These are phyloP conservation scores for Molorchus minor DNA, from an alignment of 2,888 invertebrate genomes.

Conservation along the genomic window DNA sequence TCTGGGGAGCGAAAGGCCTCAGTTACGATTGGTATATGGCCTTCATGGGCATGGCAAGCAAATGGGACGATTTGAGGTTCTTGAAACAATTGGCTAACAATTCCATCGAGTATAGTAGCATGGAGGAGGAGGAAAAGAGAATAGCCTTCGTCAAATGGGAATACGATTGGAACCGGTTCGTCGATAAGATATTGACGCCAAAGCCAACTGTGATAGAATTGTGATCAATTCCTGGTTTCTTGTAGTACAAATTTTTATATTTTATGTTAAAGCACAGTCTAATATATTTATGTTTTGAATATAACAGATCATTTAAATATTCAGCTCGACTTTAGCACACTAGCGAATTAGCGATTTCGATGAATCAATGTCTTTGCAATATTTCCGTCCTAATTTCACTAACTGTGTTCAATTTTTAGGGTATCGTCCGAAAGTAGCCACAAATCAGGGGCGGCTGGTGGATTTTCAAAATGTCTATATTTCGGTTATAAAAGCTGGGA, in stretches of 20 bases:
- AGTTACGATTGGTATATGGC: slow-evolving; percentile 83
- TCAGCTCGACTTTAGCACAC: no score
- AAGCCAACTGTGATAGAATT: not conserved
- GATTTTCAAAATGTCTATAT: no score
- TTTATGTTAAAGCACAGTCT: not conserved
- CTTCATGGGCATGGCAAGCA: slow-evolving; percentile 77
- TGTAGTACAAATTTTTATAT: not conserved
- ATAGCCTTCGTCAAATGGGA: slow-evolving; percentile 67
- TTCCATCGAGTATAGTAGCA: slow-evolving; percentile 75
- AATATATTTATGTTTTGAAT: not conserved
- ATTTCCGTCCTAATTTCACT: no score
- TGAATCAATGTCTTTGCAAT: no score
- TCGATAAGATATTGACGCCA: slow-evolving; percentile 54
- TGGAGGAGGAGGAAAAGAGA: slow-evolving; percentile 64
- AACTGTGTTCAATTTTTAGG: no score
- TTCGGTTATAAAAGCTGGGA: no score
- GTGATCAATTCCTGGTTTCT: not conserved
- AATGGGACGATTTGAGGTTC: slow-evolving; percentile 71
- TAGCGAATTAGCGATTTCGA: no score
- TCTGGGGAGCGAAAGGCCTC: slow-evolving; percentile 76
- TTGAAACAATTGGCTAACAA: slow-evolving; percentile 79
- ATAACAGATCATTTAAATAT: no score
- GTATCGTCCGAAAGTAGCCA: no score
- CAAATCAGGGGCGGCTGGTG: no score
- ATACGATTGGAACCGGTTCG: slow-evolving; percentile 68